Conservation (phyloP, 2,113 vertebrate genomes). For the Climacteris rufus region DNA sequence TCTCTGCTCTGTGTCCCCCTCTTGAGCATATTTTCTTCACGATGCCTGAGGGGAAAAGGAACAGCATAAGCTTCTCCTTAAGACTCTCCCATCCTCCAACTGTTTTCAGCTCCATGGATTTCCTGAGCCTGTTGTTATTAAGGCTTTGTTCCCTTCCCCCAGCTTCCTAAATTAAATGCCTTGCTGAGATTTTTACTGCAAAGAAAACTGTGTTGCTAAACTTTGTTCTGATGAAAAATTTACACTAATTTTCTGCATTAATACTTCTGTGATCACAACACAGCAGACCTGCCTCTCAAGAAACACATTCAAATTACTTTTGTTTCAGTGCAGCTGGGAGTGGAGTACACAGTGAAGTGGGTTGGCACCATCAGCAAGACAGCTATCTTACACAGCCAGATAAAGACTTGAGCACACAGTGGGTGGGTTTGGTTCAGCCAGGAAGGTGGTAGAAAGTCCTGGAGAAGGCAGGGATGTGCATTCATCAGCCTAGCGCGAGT, state of each 20-base stretch:
- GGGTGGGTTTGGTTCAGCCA: neutral
- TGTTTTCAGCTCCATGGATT: conserved; percentile 20
- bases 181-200: conserved; percentile 34
- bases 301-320: conserved; percentile 10
- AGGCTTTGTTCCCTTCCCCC: conserved; percentile 9
- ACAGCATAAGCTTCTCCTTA: neutral
- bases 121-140: conserved; percentile 25
- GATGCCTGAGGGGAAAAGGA: neutral
- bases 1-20: neutral
- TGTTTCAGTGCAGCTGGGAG: neutral
- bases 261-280: conserved; percentile 30
- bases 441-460: neutral
- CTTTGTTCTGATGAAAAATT: conserved; percentile 42
- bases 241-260: conserved; percentile 52
- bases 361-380: neutral
- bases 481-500: neutral
- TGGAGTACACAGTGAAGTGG: neutral
- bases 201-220: conserved; percentile 32
- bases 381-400: neutral
- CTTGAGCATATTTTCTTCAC: neutral
- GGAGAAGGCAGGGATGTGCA: neutral
- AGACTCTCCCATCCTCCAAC: neutral
- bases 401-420: neutral
- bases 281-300: conserved; percentile 6
- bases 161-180: conserved; percentile 23